Percentiles rank a stretch among this genome's conserved stretches.
Conservation (phyloP, 1,140 invertebrate genomes). For the Lepeophtheirus salmonis region DNA sequence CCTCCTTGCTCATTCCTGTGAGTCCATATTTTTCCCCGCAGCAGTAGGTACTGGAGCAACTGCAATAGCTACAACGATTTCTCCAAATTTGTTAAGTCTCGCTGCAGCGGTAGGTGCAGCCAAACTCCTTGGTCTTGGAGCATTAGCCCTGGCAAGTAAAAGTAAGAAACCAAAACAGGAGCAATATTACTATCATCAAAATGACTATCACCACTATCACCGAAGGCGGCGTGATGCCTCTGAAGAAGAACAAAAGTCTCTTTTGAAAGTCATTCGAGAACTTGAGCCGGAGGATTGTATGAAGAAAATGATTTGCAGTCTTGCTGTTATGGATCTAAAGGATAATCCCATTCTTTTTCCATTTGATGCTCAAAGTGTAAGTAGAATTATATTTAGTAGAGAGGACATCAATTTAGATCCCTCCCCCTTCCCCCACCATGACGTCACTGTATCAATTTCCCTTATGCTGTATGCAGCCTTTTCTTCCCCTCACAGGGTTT, state of each 20-base stretch:
- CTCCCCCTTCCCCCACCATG: too few species aligned
- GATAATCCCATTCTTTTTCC: background rate
- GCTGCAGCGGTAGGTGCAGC: background rate
- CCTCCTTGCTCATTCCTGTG: too few species aligned
- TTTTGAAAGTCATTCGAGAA: background rate
- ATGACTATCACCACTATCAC: background rate
- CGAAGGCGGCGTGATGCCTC: background rate
- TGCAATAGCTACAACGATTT: background rate
- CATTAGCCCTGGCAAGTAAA: background rate
- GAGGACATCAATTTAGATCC: too few species aligned
- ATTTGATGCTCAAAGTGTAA: background rate
- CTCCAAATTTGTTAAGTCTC: background rate
- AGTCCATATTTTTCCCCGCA: too few species aligned
- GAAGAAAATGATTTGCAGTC: background rate
- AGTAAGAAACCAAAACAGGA: background rate
- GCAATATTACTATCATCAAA: background rate
- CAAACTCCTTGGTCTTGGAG: background rate
- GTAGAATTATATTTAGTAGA: too few species aligned
- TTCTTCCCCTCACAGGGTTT: too few species aligned
- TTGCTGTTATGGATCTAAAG: background rate
- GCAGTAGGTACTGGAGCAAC: background rate
- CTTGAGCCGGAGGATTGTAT: background rate
- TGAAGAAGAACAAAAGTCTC: background rate
- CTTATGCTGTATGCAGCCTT: too few species aligned
- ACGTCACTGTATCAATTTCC: too few species aligned